phyloP scores from a whole-genome alignment of 2,888 invertebrate species.

The Mamestra brassicae region DNA sequence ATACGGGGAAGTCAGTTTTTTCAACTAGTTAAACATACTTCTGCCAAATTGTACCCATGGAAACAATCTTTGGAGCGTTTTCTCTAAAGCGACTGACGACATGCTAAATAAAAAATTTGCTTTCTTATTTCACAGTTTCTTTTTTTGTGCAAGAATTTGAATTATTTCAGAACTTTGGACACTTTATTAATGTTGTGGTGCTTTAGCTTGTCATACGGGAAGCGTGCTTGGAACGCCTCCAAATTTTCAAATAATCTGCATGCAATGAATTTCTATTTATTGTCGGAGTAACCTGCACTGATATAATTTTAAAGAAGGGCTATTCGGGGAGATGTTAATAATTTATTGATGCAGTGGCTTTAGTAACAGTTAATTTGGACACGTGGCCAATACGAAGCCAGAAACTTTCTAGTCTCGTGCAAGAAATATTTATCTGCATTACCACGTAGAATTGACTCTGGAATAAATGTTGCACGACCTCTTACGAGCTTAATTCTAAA shows the following conservation, averaged over 20 bases:
- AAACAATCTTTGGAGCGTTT: constrained; percentile 30
- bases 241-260: constrained; percentile 67
- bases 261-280: constrained; percentile 65
- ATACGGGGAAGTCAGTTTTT: constrained; percentile 14
- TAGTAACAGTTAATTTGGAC: not conserved
- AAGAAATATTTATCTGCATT: not conserved
- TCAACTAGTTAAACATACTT: not conserved
- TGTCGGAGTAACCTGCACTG: constrained; percentile 51
- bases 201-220: constrained; percentile 62
- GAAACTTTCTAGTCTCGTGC: not conserved
- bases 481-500: constrained; percentile 34
- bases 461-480: constrained; percentile 37
- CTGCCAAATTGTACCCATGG: constrained; percentile 33
- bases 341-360: constrained; percentile 4
- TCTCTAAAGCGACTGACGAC: constrained; percentile 9
- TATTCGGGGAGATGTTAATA: constrained; percentile 27
- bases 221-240: constrained; percentile 66
- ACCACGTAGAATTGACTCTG: not conserved
- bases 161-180: constrained; percentile 62
- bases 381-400: constrained; percentile 1
- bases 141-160: constrained; percentile 57
- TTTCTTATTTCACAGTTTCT: constrained; percentile 44
- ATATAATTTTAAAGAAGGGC: constrained; percentile 54
- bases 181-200: constrained; percentile 62
- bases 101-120: constrained; percentile 20